phyloP scores from a whole-genome alignment of 2,888 invertebrate species.

The Lacanobia oleracea region DNA sequence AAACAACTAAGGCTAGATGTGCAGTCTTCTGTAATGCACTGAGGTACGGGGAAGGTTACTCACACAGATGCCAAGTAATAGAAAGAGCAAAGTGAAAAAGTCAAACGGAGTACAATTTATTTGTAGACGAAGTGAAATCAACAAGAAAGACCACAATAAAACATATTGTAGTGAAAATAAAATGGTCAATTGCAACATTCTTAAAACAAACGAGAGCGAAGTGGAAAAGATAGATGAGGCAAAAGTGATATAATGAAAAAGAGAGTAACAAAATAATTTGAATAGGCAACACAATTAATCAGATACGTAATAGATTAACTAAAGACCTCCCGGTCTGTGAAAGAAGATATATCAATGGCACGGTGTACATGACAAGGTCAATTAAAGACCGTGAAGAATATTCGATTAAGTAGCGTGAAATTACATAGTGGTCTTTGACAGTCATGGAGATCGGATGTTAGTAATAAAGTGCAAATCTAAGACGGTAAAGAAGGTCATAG shows the following conservation, averaged over 20 bases:
- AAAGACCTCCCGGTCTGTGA: not conserved
- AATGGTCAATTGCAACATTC: too few relatives aligned
- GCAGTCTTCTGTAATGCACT: too few relatives aligned
- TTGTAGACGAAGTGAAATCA: too few relatives aligned
- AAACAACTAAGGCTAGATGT: not conserved
- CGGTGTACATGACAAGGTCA: not conserved
- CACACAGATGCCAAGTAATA: not conserved
- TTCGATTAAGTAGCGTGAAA: conserved; percentile 10
- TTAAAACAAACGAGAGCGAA: not conserved
- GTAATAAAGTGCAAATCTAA: not conserved
- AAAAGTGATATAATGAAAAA: too few relatives aligned
- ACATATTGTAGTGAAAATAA: too few relatives aligned
- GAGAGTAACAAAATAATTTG: not conserved
- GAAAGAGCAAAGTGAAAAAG: not conserved
- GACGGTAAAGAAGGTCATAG: not conserved
- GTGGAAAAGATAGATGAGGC: not conserved
- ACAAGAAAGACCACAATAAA: too few relatives aligned
- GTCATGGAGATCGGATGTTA: not conserved
- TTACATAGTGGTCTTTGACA: conserved; percentile 1
- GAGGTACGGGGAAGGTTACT: too few relatives aligned
- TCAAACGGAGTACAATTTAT: not conserved
- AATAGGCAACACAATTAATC: not conserved
- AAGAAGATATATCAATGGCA: conserved; percentile 7
- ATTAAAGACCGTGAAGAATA: conserved; percentile 1
- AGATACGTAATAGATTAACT: not conserved